Conservation (phyloP, 2,888 invertebrate genomes). For the Tachina fera region DNA sequence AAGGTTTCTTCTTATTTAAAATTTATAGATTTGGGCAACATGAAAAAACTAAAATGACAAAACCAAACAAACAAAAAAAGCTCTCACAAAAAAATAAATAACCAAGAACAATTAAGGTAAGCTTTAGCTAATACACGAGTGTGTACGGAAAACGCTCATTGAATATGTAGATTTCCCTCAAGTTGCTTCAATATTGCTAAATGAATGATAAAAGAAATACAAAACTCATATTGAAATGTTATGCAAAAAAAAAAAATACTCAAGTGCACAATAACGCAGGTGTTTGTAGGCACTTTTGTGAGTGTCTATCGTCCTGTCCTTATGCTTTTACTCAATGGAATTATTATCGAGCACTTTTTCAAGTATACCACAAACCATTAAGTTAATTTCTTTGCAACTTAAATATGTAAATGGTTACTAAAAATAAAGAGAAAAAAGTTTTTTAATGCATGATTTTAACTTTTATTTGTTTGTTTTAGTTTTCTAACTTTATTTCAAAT, state of each 20-base stretch:
- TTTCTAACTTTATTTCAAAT: constrained; percentile 73
- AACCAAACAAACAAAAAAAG: not conserved
- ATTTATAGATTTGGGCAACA: not conserved
- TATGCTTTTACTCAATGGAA: constrained; percentile 14
- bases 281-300: not conserved
- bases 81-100: too few species aligned
- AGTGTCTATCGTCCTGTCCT: not conserved
- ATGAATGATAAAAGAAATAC: not conserved
- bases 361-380: constrained; percentile 32
- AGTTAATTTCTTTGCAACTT: constrained; percentile 50
- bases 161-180: not conserved
- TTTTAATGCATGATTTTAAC: constrained; percentile 12
- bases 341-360: constrained; percentile 29
- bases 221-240: constrained; percentile 49
- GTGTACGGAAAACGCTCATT: not conserved
- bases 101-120: not conserved
- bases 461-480: constrained; percentile 6
- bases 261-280: not conserved
- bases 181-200: constrained; percentile 17
- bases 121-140: not conserved
- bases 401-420: constrained; percentile 4
- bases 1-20: not conserved
- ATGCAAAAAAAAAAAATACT: not conserved
- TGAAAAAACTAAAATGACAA: not conserved
- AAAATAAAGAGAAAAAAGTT: constrained; percentile 19